Conservation (phyloP, 1,140 invertebrate species). For the Amyelois transitella region DNA sequence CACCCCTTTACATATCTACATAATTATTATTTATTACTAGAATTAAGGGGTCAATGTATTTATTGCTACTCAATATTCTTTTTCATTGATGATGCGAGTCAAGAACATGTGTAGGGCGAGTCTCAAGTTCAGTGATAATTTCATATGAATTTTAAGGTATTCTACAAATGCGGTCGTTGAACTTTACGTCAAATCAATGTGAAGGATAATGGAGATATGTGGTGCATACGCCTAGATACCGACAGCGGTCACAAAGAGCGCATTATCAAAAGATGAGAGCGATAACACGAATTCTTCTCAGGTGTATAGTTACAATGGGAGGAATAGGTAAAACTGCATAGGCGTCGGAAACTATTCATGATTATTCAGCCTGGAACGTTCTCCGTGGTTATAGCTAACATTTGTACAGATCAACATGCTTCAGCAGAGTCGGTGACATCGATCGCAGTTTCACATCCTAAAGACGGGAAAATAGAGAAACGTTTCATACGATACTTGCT, state of each 20-base stretch:
- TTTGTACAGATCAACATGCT: constrained; percentile 51
- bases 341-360: constrained; percentile 20
- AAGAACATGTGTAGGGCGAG: not conserved
- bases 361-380: constrained; percentile 45
- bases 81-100: not conserved
- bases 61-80: not conserved
- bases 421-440: constrained; percentile 61
- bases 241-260: constrained; percentile 23
- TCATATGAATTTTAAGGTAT: not conserved
- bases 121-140: not conserved
- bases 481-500: constrained; percentile 17
- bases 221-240: not conserved
- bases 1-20: not conserved
- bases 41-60: not conserved
- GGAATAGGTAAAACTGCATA: constrained; percentile 57
- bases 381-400: constrained; percentile 27
- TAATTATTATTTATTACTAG: not conserved
- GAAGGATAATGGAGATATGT: not conserved
- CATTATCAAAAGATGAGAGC: constrained; percentile 20
- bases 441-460: constrained; percentile 44
- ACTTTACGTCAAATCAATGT: constrained; percentile 3
- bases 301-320: constrained; percentile 29
- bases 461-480: constrained; percentile 37
- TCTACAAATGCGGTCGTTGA: constrained; percentile 7
- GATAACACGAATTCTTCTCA: constrained; percentile 28